These are phyloP conservation scores for Oscarella lobularis DNA, from an alignment of 37 sponge, comb jelly and placozoan genomes.

Conservation along the genomic window DNA sequence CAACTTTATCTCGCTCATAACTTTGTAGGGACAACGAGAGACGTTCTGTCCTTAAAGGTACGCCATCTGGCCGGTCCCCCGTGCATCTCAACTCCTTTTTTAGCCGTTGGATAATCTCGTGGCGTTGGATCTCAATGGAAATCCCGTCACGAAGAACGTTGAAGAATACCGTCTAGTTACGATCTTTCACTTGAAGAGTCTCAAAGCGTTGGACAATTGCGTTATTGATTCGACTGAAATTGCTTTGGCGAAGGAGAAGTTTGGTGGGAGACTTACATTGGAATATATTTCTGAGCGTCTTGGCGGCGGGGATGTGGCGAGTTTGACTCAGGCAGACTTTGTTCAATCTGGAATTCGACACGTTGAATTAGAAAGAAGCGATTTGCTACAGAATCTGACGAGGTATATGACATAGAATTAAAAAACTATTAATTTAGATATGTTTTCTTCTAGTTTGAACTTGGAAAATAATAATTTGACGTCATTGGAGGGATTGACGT, in stretches of 20 bases:
- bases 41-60: slow-evolving; percentile 50
- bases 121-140: slow-evolving; percentile 52
- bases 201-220: slow-evolving; percentile 56
- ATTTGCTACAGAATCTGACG: slow-evolving; percentile 26
- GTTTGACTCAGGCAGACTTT: slow-evolving; percentile 41
- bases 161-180: slow-evolving; percentile 32
- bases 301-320: slow-evolving; percentile 22
- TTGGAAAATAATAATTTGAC: slow-evolving; percentile 84
- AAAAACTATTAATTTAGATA: background rate
- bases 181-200: slow-evolving; percentile 56
- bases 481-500: slow-evolving; percentile 64
- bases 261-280: slow-evolving; percentile 68
- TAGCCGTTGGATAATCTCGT: slow-evolving; percentile 37
- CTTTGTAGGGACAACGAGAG: slow-evolving; percentile 19
- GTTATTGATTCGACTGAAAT: slow-evolving; percentile 45
- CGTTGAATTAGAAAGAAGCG: slow-evolving; percentile 60
- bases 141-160: slow-evolving; percentile 29
- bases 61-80: no score
- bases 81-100: no score
- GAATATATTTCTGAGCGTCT: slow-evolving; percentile 61
- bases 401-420: slow-evolving; percentile 32
- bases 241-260: slow-evolving; percentile 45
- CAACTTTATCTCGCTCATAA: slow-evolving; percentile 64
- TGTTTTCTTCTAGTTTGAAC: slow-evolving; percentile 51
- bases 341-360: slow-evolving; percentile 34